Evolutionary conservation across 2,113 vertebrate genomes (phyloP).

Genomic region (Rhinolophus sinicus): DNA sequence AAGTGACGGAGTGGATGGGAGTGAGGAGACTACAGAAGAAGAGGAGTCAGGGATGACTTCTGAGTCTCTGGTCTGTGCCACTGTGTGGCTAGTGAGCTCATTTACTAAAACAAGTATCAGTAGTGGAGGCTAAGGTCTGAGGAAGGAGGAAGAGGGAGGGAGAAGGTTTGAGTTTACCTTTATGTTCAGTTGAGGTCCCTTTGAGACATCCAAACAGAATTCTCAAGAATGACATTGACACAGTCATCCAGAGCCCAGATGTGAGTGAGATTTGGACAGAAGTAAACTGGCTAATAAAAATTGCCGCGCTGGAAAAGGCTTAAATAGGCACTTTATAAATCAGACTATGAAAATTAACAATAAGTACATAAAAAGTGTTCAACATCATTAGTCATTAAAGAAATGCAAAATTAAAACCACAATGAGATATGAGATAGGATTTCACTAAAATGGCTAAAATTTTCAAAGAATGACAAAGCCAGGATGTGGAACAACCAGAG

Average conservation of each 20-base stretch:
- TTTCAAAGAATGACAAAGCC: not conserved
- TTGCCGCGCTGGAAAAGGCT: not conserved
- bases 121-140: not conserved
- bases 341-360: not conserved
- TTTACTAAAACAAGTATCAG: not conserved
- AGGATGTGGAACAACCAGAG: not conserved
- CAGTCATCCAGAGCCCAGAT: not conserved
- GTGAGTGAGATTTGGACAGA: not conserved
- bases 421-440: not conserved
- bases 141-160: not conserved
- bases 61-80: not conserved
- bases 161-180: not conserved
- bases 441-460: not conserved
- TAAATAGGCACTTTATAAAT: not conserved
- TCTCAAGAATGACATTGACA: not conserved
- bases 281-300: constrained; percentile 36
- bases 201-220: not conserved
- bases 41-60: not conserved
- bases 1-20: not conserved
- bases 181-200: not conserved
- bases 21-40: not conserved
- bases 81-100: not conserved
- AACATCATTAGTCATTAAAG: not conserved
- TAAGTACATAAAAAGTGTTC: not conserved
- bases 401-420: not conserved